Percentiles rank a stretch among this genome's conserved stretches.
phyloP scores from a whole-genome alignment of 2,888 invertebrate species.

The Dynastes grantii region DNA sequence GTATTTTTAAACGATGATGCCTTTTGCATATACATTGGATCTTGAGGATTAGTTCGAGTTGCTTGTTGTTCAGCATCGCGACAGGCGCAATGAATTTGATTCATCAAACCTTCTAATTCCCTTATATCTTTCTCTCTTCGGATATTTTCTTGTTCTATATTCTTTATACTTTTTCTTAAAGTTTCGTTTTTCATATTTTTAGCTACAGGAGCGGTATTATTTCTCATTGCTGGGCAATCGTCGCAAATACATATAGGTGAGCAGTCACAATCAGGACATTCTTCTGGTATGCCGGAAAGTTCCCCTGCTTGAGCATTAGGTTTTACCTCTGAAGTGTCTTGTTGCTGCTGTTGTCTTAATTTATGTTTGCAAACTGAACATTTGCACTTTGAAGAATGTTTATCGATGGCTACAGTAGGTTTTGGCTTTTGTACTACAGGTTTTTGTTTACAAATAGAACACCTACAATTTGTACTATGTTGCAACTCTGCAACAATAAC shows the following conservation, averaged over 20 bases:
- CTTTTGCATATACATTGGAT: conserved; percentile 30
- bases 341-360: background rate
- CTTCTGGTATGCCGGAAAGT: conserved; percentile 36
- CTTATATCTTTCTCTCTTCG: conserved; percentile 40
- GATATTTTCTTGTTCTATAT: conserved; percentile 30
- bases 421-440: conserved; percentile 18
- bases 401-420: background rate
- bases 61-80: conserved; percentile 53
- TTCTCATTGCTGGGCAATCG: conserved; percentile 34
- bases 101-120: conserved; percentile 52
- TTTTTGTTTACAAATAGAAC: conserved; percentile 12
- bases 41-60: conserved; percentile 31
- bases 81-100: conserved; percentile 57
- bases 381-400: conserved; percentile 45
- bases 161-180: conserved; percentile 25
- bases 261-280: conserved; percentile 41
- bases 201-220: conserved; percentile 29
- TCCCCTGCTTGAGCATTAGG: conserved; percentile 3
- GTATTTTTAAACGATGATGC: conserved; percentile 53
- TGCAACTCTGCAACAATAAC: background rate
- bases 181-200: conserved; percentile 34
- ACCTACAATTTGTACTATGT: conserved; percentile 25
- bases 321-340: background rate
- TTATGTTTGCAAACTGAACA: conserved; percentile 47
- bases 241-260: conserved; percentile 37